Evolutionary conservation across 2,888 invertebrate genomes (phyloP).

Genomic region (Parnassius mnemosyne): DNA sequence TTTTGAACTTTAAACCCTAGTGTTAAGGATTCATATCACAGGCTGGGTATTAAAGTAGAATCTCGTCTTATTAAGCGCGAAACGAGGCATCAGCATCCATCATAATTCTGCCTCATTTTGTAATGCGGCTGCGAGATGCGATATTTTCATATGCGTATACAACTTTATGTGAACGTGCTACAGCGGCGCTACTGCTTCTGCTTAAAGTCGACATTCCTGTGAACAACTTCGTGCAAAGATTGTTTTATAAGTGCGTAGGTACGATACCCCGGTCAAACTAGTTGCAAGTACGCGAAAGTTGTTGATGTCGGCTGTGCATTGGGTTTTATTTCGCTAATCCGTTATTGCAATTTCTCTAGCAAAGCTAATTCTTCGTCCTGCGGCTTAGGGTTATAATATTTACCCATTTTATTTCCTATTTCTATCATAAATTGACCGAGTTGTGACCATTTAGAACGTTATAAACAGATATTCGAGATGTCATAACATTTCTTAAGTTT

Average conservation of each 20-base stretch:
- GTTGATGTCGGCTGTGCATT: constrained; percentile 45
- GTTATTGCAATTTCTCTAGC: constrained; percentile 47
- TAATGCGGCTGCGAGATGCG: constrained; percentile 62
- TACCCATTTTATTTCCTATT: constrained; percentile 14
- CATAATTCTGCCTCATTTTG: constrained; percentile 78
- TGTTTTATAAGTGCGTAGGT: constrained; percentile 49
- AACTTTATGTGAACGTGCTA: constrained; percentile 38
- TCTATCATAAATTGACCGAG: constrained; percentile 14
- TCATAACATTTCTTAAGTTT: constrained; percentile 18
- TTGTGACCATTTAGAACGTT: constrained; percentile 12
- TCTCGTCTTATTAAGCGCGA: constrained; percentile 71
- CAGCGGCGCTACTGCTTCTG: constrained; percentile 34
- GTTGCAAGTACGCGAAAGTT: constrained; percentile 55
- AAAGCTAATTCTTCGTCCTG: constrained; percentile 18
- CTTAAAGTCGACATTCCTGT: constrained; percentile 42
- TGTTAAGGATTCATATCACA: constrained; percentile 39
- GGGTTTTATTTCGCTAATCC: constrained; percentile 56
- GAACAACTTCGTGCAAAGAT: constrained; percentile 32
- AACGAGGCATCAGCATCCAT: constrained; percentile 76
- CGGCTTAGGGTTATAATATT: constrained; percentile 14
- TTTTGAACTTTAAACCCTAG: constrained; percentile 33
- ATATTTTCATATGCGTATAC: constrained; percentile 63
- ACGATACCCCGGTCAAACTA: constrained; percentile 52
- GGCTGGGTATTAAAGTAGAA: constrained; percentile 36
- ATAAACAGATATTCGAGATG: constrained; percentile 16